Base-by-base conservation (phyloP, 1,140 invertebrate genomes). In the Copidosoma floridanum region DNA sequence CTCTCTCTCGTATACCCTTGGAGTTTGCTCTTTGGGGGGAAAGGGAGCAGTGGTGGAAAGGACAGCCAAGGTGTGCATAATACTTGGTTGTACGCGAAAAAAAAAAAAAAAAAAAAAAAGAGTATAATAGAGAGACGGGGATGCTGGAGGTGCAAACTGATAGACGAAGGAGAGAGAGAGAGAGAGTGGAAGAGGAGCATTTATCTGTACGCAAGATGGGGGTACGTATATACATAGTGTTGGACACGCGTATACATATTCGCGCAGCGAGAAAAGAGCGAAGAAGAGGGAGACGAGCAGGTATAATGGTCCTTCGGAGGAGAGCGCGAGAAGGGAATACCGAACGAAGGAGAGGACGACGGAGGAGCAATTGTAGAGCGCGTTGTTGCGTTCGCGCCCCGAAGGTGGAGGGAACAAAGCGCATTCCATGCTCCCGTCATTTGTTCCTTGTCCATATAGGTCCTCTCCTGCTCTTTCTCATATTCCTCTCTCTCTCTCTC, bases 361-460 rank as follows among this genome's bases (percentile, higher is more conserved):
- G n/a, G 47, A 46, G 32, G 44, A 60, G 58, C 58, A 53, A 60
- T 59, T 46, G 57, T 44, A 18, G 35, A 58, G 24, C 37, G 44
- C 12, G 40, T 41, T 41, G 52, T 40, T n/a, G 61, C n/a, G n/a
- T n/a, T 43, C 52, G 46, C 53, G 2, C 40, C 23, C 38, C 27
- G 47, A 40, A 53, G 61, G 48, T 40, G 57, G 50, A 57, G 50
- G 59, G 70, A 76, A 76, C 74, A 77, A 76, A 77, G 74, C 66
- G 61, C 73, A 77, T 77, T 75, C 73, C 70, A 68, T 68, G 60
- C n/a, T 70, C 59, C 67, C 62, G 57, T 73, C 67, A 71, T 75
- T 75, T 75, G 74, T 74, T 71, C 70, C 72, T 66, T 73, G 71
- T 73, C 68, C 68, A n/a, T n/a, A n/a, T n/a, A n/a, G 55, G 43